These are phyloP conservation scores for Anoplophora glabripennis DNA, from an alignment of 1,140 invertebrate genomes.

Conservation along the genomic window DNA sequence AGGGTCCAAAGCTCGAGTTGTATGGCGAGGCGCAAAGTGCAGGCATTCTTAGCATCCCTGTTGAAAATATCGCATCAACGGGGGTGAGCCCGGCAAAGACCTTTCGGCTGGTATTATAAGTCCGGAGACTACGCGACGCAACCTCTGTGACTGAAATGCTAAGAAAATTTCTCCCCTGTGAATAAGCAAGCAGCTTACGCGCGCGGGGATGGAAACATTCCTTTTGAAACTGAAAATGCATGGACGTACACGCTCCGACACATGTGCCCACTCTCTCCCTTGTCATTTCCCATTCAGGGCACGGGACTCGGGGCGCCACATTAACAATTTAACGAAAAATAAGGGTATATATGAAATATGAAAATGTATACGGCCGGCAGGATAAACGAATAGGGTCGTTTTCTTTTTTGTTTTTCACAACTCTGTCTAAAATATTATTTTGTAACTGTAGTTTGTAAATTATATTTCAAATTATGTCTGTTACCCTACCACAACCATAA, in stretches of 20 bases:
- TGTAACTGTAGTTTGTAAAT: no score
- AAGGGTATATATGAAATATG: conserved; percentile 12
- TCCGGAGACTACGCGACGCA: conserved; percentile 1
- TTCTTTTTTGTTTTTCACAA: no score
- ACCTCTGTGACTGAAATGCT: conserved; percentile 33
- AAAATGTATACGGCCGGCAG: neutral
- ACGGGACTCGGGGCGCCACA: conserved; percentile 24
- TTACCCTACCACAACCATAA: no score
- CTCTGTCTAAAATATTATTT: no score
- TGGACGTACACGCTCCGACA: conserved; percentile 42
- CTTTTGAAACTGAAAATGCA: conserved; percentile 46
- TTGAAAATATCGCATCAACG: no score
- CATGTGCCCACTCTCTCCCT: conserved; percentile 35
- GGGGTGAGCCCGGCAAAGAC: neutral
- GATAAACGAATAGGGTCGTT: no score
- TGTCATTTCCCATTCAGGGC: conserved; percentile 34
- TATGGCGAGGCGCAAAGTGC: no score
- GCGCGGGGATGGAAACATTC: conserved; percentile 41
- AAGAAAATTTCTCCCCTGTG: conserved; percentile 48
- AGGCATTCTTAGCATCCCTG: no score
- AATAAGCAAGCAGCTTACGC: conserved; percentile 44
- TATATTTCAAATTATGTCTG: no score
- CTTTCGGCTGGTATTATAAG: conserved; percentile 7
- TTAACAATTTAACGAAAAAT: conserved; percentile 19
- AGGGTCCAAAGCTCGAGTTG: no score